phyloP scores from a whole-genome alignment of 2,113 vertebrate genomes.

The Falco punctatus region DNA sequence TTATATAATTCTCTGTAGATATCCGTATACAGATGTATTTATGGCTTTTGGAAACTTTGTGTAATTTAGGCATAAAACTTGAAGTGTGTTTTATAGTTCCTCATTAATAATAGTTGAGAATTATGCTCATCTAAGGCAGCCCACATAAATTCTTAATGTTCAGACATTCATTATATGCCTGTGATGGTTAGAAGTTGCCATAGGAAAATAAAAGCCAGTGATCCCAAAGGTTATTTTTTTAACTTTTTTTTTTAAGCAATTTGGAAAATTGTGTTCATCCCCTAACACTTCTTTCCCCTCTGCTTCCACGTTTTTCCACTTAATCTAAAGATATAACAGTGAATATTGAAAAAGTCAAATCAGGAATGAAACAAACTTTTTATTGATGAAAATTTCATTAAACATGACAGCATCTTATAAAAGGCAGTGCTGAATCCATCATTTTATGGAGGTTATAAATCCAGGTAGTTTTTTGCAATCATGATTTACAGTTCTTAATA shows the following conservation, averaged over 20 bases:
- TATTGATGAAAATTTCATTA: neutral
- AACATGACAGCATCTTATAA: neutral
- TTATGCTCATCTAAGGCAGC: constrained; percentile 27
- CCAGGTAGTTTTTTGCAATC: neutral
- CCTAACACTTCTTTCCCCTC: neutral
- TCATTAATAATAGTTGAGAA: constrained; percentile 57
- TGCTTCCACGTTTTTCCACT: neutral
- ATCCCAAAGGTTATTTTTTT: neutral
- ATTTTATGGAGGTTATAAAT: neutral
- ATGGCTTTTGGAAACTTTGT: constrained; percentile 30
- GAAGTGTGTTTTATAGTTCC: constrained; percentile 18
- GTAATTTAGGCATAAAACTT: neutral
- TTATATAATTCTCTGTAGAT: constrained; percentile 54
- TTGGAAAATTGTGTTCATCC: neutral
- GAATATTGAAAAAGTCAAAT: neutral
- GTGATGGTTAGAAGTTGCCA: neutral
- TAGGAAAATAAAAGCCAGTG: constrained; percentile 41
- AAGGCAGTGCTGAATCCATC: neutral
- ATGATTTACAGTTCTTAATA: neutral
- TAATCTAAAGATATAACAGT: neutral
- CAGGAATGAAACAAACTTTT: neutral
- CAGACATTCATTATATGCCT: constrained; percentile 33
- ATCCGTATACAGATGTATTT: neutral
- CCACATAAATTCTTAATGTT: constrained; percentile 36
- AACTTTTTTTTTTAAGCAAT: constrained; percentile 5